These are phyloP conservation scores for Zaprionus camerounensis DNA, from an alignment of 1,140 invertebrate species.

Conservation along the genomic window DNA sequence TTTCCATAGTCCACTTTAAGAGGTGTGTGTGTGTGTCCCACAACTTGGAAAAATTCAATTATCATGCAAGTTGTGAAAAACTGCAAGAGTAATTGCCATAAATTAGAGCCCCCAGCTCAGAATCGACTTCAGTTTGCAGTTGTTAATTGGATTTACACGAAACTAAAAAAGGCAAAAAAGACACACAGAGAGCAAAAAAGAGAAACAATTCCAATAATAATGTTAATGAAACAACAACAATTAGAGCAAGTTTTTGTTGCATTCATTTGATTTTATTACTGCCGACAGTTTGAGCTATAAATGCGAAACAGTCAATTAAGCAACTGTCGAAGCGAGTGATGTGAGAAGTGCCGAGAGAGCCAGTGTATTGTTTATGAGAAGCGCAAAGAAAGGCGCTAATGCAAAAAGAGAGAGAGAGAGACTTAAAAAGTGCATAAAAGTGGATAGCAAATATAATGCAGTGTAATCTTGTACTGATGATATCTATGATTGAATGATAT, in stretches of 20 bases:
- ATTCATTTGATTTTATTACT: constrained; percentile 48
- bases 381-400: not conserved
- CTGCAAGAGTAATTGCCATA: constrained; percentile 69
- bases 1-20: not conserved
- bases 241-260: constrained; percentile 64
- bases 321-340: constrained; percentile 33
- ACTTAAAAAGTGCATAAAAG: not conserved
- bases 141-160: constrained; percentile 69
- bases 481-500: too few species aligned
- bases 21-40: not conserved
- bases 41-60: constrained; percentile 54
- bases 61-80: constrained; percentile 66
- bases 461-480: too few species aligned
- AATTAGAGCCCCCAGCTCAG: constrained; percentile 61
- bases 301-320: constrained; percentile 70
- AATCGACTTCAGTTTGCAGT: constrained; percentile 12
- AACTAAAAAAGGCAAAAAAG: constrained; percentile 21
- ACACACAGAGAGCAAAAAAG: constrained; percentile 19
- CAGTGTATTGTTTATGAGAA: not conserved
- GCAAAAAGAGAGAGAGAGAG: not conserved
- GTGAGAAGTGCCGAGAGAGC: constrained; percentile 21
- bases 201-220: constrained; percentile 27
- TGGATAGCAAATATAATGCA: too few species aligned
- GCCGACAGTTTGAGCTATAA: constrained; percentile 49
- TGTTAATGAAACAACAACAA: constrained; percentile 43